Evolutionary conservation across 2,888 invertebrate species (phyloP).

Genomic region (Lomographa bimaculata): DNA sequence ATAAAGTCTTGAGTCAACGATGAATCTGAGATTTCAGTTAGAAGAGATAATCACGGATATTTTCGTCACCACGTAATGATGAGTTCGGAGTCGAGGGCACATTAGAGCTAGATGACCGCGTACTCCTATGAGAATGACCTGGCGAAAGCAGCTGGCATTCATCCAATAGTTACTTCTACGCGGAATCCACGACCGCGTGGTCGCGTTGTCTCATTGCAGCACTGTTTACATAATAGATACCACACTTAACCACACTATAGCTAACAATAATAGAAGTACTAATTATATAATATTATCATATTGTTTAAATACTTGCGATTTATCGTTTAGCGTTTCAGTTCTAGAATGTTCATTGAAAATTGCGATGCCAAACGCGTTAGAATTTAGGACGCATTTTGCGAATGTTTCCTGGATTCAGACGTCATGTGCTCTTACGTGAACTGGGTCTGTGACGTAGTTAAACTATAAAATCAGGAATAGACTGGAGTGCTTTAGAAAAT

Average conservation of each 20-base stretch:
- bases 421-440: constrained; percentile 21
- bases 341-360: constrained; percentile 18
- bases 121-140: constrained; percentile 63
- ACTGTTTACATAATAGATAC: constrained; percentile 37
- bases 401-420: constrained; percentile 31
- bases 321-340: too few species aligned
- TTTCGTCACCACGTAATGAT: constrained; percentile 24
- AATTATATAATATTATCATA: too few species aligned
- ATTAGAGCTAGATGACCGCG: constrained; percentile 31
- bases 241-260: too few species aligned
- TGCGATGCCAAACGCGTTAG: constrained; percentile 21
- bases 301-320: too few species aligned
- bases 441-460: constrained; percentile 18
- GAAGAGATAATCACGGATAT: constrained; percentile 33
- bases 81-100: constrained; percentile 25
- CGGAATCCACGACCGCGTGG: constrained; percentile 35
- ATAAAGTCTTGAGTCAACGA: constrained; percentile 10
- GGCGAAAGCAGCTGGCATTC: constrained; percentile 60
- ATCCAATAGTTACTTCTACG: constrained; percentile 44
- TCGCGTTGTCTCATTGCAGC: constrained; percentile 36
- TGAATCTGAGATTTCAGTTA: constrained; percentile 26
- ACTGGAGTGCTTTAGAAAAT: constrained; percentile 16
- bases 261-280: too few species aligned
- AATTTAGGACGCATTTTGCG: constrained; percentile 22
- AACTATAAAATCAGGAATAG: constrained; percentile 23